These are phyloP conservation scores for Cerastis leucographa DNA, from an alignment of 2,888 invertebrate species.

Conservation along the genomic window DNA sequence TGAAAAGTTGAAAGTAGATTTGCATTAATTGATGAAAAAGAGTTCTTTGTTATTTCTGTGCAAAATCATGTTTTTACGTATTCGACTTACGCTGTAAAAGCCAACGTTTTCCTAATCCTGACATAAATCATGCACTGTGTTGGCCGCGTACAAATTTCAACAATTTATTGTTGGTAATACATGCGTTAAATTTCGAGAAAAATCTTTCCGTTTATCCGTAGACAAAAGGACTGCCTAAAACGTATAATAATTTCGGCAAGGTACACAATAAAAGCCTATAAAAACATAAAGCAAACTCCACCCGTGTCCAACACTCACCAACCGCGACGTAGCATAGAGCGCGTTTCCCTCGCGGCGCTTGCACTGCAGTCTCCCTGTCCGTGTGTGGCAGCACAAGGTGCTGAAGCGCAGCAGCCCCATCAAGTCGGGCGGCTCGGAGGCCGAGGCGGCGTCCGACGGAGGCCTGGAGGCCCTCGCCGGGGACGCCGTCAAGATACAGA, in stretches of 20 bases:
- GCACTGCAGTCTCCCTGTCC: constrained; percentile 48
- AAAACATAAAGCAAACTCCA: background rate
- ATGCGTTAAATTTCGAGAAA: background rate
- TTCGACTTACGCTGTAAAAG: background rate
- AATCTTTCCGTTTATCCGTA: background rate
- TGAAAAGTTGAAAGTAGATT: background rate
- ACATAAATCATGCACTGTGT: background rate
- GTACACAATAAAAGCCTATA: no score
- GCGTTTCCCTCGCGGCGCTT: constrained; percentile 3
- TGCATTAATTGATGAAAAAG: background rate
- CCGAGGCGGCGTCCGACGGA: constrained; percentile 80
- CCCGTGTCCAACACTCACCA: constrained; percentile 7
- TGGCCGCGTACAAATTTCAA: background rate
- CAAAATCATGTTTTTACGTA: background rate
- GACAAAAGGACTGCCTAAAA: background rate
- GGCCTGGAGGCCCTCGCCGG: constrained; percentile 77
- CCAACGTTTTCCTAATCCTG: background rate
- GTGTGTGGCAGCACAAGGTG: constrained; percentile 81
- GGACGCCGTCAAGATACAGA: constrained; percentile 86
- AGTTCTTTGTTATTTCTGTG: background rate
- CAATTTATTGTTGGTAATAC: background rate
- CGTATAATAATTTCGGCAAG: background rate
- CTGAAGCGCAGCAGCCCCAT: constrained; percentile 83
- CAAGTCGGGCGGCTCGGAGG: constrained; percentile 85
- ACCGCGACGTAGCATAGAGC: constrained; percentile 24